Evolutionary conservation across 1,140 invertebrate species (phyloP).

Genomic region (Brachionus plicatilis): DNA sequence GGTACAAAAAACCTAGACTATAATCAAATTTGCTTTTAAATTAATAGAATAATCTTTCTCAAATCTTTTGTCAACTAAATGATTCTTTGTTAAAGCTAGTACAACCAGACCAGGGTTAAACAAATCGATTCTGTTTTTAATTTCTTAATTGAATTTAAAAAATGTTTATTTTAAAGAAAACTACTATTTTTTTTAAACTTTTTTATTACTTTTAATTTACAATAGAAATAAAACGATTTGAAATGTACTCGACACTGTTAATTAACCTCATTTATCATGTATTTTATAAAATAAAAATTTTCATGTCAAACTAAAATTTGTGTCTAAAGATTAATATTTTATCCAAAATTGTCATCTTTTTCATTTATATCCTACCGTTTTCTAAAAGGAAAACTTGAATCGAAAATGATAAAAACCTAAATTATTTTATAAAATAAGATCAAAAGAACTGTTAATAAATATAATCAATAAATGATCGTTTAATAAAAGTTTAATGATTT

Average conservation of each 20-base stretch:
- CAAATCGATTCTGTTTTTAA: not conserved
- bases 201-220: no score
- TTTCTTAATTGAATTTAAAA: not conserved
- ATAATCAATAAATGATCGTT: not conserved
- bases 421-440: not conserved
- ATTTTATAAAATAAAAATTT: not conserved
- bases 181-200: not conserved
- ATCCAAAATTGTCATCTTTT: no score
- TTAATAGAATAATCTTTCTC: not conserved
- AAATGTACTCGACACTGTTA: not conserved
- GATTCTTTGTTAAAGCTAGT: not conserved
- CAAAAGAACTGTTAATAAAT: not conserved
- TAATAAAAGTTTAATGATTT: not conserved
- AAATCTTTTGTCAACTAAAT: not conserved
- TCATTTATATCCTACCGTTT: not conserved
- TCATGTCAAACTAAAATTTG: not conserved
- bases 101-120: not conserved
- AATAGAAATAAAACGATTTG: not conserved
- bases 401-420: not conserved
- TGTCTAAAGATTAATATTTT: not conserved
- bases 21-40: not conserved
- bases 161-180: not conserved
- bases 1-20: not conserved
- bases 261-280: not conserved
- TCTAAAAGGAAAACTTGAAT: not conserved